These are phyloP conservation scores for Drosophila monieri DNA, from an alignment of 2,888 invertebrate genomes.

Conservation along the genomic window DNA sequence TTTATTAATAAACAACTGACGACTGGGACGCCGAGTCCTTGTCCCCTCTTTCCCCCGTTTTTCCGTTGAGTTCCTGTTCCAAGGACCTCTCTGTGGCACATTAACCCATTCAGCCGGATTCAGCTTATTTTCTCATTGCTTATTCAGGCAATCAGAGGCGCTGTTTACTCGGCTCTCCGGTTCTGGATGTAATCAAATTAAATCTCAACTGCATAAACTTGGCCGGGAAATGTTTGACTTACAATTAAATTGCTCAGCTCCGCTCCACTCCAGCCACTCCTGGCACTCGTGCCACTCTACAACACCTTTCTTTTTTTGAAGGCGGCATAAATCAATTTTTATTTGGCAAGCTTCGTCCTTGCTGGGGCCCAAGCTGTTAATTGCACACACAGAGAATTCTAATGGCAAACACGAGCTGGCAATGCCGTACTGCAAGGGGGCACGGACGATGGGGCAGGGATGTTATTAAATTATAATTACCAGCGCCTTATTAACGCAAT, in stretches of 20 bases:
- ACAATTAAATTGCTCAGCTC: conserved; percentile 60
- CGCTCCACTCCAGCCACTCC: conserved; percentile 1
- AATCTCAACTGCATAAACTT: conserved; percentile 49
- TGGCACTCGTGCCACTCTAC: background rate
- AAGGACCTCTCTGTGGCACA: conserved; percentile 8
- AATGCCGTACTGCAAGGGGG: background rate
- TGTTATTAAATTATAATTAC: conserved; percentile 78
- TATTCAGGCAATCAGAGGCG: conserved; percentile 41
- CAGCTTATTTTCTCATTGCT: conserved; percentile 23
- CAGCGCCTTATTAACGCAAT: conserved; percentile 71
- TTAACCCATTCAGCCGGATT: background rate
- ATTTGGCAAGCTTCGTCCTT: conserved; percentile 34
- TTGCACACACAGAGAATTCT: conserved; percentile 63
- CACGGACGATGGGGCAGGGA: conserved; percentile 16
- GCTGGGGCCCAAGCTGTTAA: conserved; percentile 40
- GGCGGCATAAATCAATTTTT: conserved; percentile 67
- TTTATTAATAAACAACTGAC: conserved; percentile 70
- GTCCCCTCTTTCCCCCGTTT: background rate
- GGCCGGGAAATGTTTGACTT: conserved; percentile 63
- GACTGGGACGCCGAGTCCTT: conserved; percentile 7
- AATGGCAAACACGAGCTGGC: conserved; percentile 62
- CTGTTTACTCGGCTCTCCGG: conserved; percentile 33
- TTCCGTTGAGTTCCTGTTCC: conserved; percentile 3
- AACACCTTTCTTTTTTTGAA: conserved; percentile 1
- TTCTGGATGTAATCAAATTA: conserved; percentile 38